Base-by-base conservation (phyloP, 1,140 invertebrate genomes). In the Ostrea edulis region DNA sequence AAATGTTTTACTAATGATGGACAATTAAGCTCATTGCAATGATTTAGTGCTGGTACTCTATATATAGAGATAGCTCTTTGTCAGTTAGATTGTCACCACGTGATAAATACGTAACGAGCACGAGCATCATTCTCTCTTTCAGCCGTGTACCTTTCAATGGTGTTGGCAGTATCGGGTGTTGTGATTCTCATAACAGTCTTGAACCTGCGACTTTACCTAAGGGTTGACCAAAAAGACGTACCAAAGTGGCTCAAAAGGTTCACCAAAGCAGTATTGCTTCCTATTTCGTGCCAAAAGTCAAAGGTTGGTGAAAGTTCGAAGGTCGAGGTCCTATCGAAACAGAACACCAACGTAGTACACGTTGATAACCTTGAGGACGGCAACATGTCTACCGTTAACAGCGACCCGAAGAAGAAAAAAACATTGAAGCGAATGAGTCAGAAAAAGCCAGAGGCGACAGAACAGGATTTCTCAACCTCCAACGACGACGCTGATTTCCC, bases 161-260 rank as follows among this genome's bases (percentile, higher is more conserved):
- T 77, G 12, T 77, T 77, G 25, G 22, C 68, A 12, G 25, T 77
- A 12, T 77, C 68, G 12, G 68, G 68, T 0, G 14, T 77, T 14
- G 68, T 77, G 11, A 77, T 77, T 77, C 25, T 77, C 12, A 12
- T 77, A 12, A 77, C 68, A 14, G 68, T 77, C 68, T 25, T 77
- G 7, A 77, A 77, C 35, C 68, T 77, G 9, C 68, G 68, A 11
- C 29, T 77, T 25, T 77, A 29, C 68, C 68, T 77, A 12, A 29
- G 29, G 35, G 68, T 35, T 25, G 29, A 77, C 22, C 68, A 77
- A 11, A 77, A 77, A 35, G 9, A 77, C 9, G 25, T 77, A 29
- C 68, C 68, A 12, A 77, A 77, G 8, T 77, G 68, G 68, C 68
- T 77, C 25, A 77, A 77, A 77, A 77, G 25, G 3, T 77, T 77